Evolutionary conservation across 2,888 invertebrate species (phyloP), one percentile per base, ranked within the genome.

Genomic region (Trachelus tabidus): DNA sequence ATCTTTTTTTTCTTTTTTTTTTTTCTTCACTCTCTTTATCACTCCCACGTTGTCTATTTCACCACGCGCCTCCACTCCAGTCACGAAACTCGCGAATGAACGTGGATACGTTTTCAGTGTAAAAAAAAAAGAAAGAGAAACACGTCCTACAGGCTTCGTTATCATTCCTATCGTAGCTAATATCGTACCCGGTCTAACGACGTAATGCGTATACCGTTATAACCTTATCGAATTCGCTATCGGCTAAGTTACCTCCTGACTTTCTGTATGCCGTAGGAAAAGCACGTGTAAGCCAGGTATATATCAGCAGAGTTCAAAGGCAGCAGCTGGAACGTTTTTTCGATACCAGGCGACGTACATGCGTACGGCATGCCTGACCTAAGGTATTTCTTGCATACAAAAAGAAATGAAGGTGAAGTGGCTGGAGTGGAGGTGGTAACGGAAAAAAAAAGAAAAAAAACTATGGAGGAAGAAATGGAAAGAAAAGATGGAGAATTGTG

Each of bases 401-500:
- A 56, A 56, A 56, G 56, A 56, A 56, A 23, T 2, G 23, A 56
- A 56, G 56, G 56, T 9, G 56, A 23, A 56, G 9, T 56, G 6
- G 56, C 9, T 23, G 56, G 23, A 23, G 56, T 23, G 9, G 56
- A 56, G 56, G 23, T 56, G 40, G 15, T 56, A 56, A 56, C 9
- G 15, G 56, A 23, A 23, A 56, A 15, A 56, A 23, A 23, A 1
- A 9, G 9, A 9, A 56, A 40, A 23, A 56, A 15, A 56, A 9
- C 1, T 23, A 56, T 23, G 56, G 6, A 56, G 2, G 23, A 69
- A 71, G 76, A 75, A 69, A 75, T 75, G 76, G 73, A 76, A 81
- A 77, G 75, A 76, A 79, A 81, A 79, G 77, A 78, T 81, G 56
- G 56, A 56, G 56, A 56, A 56, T 56, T 23, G 56, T 56, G 56